A percentile compares a stretch with the other conserved stretches of the same genome.
phyloP scores from a whole-genome alignment of 2,797 vertebrate species.

The Graptemys geographica region DNA sequence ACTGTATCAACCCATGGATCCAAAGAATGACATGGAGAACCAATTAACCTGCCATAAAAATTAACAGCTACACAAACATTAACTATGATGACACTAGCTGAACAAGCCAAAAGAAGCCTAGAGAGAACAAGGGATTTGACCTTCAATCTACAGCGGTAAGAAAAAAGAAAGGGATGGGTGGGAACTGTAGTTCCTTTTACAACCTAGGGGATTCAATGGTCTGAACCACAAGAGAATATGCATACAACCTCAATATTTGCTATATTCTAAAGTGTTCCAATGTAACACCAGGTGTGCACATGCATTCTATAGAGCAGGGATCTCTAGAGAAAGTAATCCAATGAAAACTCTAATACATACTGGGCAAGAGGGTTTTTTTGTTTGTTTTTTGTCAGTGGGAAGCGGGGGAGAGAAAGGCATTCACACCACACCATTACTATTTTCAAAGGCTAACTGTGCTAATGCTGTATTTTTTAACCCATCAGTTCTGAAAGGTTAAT shows the following conservation, averaged over 20 bases:
- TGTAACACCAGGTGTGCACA: slow-evolving; percentile 40
- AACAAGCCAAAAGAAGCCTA: not conserved
- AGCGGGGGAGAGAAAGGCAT: slow-evolving; percentile 44
- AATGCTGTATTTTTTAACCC: slow-evolving; percentile 2
- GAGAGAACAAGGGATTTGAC: not conserved
- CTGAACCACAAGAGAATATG: not conserved
- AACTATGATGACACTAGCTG: not conserved
- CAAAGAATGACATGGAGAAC: not conserved
- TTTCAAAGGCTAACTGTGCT: slow-evolving; percentile 31
- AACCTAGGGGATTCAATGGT: slow-evolving; percentile 11
- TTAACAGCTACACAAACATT: not conserved
- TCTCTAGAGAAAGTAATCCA: not conserved
- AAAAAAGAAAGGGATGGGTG: slow-evolving; percentile 1
- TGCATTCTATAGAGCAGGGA: not conserved
- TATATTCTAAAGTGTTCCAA: slow-evolving; percentile 68
- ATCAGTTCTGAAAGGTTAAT: slow-evolving; percentile 29
- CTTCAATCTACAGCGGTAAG: not conserved
- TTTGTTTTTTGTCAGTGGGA: not conserved
- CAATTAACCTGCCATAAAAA: not conserved
- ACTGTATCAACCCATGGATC: slow-evolving; percentile 18
- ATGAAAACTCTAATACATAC: not conserved
- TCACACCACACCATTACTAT: not conserved
- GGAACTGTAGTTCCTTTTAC: not conserved
- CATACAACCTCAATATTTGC: not conserved
- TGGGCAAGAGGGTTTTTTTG: not conserved